These are phyloP conservation scores for Cyprinella venusta DNA, from an alignment of 2,797 vertebrate species.

Conservation along the genomic window DNA sequence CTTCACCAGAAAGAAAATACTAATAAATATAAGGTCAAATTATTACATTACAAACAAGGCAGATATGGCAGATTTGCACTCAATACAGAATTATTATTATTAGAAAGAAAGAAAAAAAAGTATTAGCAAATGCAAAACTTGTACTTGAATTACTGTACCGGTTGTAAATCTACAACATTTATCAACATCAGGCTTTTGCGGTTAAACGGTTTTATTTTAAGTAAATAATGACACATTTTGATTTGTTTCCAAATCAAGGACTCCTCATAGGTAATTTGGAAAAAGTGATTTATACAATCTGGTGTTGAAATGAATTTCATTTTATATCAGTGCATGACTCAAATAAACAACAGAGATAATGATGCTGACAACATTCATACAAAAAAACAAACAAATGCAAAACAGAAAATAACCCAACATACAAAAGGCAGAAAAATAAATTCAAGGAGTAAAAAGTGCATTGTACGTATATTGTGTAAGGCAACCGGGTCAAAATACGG, in stretches of 20 bases:
- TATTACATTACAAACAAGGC: background rate
- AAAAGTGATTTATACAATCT: constrained; percentile 18
- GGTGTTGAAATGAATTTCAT: constrained; percentile 10
- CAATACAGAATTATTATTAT: background rate
- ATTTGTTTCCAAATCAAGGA: constrained; percentile 18
- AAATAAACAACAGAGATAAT: constrained; percentile 38
- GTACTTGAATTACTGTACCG: background rate
- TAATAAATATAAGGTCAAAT: background rate
- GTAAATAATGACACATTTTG: constrained; percentile 21
- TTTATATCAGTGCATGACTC: constrained; percentile 63
- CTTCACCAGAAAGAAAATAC: background rate
- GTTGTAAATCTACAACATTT: background rate
- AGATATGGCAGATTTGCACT: background rate
- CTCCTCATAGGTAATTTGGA: background rate
- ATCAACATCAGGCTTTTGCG: background rate
- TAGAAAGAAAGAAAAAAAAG: background rate
- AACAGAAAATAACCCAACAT: constrained; percentile 28
- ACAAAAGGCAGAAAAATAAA: constrained; percentile 16
- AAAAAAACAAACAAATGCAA: constrained; percentile 25
- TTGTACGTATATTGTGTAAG: constrained; percentile 70
- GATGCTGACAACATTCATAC: constrained; percentile 27
- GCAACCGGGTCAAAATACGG: constrained; percentile 70
- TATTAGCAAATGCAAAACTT: background rate
- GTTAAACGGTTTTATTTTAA: background rate
- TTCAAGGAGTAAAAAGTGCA: constrained; percentile 56